These are phyloP conservation scores for Micrastur ruficollis DNA, from an alignment of 2,797 vertebrate genomes.

Conservation along the genomic window DNA sequence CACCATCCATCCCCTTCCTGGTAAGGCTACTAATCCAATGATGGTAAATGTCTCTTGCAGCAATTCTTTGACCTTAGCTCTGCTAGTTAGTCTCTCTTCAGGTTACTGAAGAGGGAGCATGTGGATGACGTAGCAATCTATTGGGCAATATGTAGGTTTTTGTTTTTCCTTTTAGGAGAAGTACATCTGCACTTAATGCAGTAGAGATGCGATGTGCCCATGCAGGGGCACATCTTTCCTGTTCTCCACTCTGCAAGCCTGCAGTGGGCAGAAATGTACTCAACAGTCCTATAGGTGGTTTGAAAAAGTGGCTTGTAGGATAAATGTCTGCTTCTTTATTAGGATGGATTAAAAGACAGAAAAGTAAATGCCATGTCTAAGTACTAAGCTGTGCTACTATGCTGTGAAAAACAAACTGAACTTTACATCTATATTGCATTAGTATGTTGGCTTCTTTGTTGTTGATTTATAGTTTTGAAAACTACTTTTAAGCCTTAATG, in stretches of 20 bases:
- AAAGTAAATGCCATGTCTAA: constrained; percentile 10
- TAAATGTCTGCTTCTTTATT: neutral
- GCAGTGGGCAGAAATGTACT: neutral
- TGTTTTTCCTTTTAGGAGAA: neutral
- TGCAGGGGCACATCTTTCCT: neutral
- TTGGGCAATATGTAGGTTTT: neutral
- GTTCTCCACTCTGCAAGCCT: neutral
- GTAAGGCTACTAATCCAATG: neutral
- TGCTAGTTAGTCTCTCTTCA: neutral
- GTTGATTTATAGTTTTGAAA: neutral
- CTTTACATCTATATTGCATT: neutral
- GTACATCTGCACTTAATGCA: neutral
- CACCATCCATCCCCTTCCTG: neutral
- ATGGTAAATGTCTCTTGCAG: neutral
- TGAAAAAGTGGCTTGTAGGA: neutral
- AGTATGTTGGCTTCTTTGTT: neutral
- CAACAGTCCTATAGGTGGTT: neutral
- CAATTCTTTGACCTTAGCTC: neutral
- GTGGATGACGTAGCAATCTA: neutral
- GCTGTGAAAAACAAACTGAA: neutral
- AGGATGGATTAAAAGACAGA: neutral
- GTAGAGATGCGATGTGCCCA: neutral
- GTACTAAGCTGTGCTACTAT: neutral
- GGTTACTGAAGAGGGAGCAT: neutral
- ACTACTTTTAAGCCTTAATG: neutral